Percentiles rank a stretch among this genome's conserved stretches.
These are phyloP conservation scores for Apostichopus californicus DNA, from an alignment of 35 echinoderm and acorn worm species.

Conservation along the genomic window DNA sequence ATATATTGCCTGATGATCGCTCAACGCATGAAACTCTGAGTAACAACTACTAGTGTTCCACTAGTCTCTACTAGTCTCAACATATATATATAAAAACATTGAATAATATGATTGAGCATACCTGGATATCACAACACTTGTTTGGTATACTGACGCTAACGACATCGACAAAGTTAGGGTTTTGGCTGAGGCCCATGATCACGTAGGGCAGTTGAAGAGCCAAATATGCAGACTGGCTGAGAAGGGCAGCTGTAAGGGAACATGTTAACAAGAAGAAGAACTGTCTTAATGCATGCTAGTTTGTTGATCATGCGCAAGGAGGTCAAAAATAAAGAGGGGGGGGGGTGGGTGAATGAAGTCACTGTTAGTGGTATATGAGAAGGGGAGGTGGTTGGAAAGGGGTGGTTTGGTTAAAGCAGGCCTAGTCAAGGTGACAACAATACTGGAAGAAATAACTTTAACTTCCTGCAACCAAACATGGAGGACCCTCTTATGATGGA, in stretches of 20 bases:
- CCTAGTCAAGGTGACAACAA: too few species aligned
- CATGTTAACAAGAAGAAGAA: neutral
- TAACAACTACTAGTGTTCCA: too few species aligned
- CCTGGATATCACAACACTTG: neutral
- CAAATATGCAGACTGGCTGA: constrained; percentile 87
- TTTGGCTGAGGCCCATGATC: constrained; percentile 84
- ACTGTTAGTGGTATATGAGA: neutral
- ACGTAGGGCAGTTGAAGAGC: constrained; percentile 85
- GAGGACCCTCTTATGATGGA: too few species aligned
- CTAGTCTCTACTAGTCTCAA: too few species aligned
- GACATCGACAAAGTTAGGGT: constrained; percentile 89
- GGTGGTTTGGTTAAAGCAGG: neutral
- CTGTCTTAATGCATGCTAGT: neutral
- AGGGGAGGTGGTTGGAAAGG: neutral
- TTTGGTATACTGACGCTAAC: constrained; percentile 77
- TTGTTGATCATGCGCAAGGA: neutral
- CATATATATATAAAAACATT: neutral
- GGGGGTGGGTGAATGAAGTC: neutral
- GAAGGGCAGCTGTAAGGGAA: constrained; percentile 70
- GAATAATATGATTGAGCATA: neutral
- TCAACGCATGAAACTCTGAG: too few species aligned
- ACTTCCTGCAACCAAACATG: too few species aligned
- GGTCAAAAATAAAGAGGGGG: neutral
- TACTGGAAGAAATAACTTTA: too few species aligned
- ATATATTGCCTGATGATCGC: too few species aligned